Conservation (phyloP, 2,888 invertebrate species). For the Myopa testacea region DNA sequence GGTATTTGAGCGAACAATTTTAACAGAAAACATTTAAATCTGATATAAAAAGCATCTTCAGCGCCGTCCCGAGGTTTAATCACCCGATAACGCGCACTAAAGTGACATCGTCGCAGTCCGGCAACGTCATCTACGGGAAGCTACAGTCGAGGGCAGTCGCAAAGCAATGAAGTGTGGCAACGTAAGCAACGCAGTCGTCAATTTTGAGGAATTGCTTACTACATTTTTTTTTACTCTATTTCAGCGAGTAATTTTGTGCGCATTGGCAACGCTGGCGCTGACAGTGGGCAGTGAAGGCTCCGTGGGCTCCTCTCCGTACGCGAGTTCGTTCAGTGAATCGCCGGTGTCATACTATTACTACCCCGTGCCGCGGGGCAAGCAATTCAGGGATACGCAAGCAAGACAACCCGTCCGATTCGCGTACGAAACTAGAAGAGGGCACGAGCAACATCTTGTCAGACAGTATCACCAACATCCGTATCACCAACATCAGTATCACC, state of each 20-base stretch:
- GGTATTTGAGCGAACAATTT: neutral
- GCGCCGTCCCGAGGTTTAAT: slow-evolving; percentile 63
- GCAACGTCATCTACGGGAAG: slow-evolving; percentile 12
- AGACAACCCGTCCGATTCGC: neutral
- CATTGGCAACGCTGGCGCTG: slow-evolving; percentile 43
- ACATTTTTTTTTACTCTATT: neutral
- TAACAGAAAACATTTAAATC: neutral
- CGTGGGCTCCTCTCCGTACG: slow-evolving; percentile 46
- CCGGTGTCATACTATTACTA: slow-evolving; percentile 57
- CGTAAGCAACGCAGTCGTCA: neutral
- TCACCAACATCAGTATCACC: slow-evolving; percentile 38
- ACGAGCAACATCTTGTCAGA: neutral
- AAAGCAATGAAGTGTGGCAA: slow-evolving; percentile 7
- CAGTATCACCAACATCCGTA: slow-evolving; percentile 12
- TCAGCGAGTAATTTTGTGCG: slow-evolving; percentile 15
- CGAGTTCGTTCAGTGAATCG: slow-evolving; percentile 46
- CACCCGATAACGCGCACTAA: slow-evolving; percentile 61
- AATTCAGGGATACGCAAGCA: neutral
- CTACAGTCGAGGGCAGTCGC: slow-evolving; percentile 36
- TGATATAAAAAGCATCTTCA: slow-evolving; percentile 66
- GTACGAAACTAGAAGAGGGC: neutral
- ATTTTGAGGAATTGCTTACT: neutral
- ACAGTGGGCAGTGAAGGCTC: slow-evolving; percentile 35
- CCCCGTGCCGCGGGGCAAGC: slow-evolving; percentile 52
- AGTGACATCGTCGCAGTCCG: slow-evolving; percentile 51